These are phyloP conservation scores for Zaprionus tsacasi DNA, from an alignment of 1,140 invertebrate genomes.

Conservation along the genomic window DNA sequence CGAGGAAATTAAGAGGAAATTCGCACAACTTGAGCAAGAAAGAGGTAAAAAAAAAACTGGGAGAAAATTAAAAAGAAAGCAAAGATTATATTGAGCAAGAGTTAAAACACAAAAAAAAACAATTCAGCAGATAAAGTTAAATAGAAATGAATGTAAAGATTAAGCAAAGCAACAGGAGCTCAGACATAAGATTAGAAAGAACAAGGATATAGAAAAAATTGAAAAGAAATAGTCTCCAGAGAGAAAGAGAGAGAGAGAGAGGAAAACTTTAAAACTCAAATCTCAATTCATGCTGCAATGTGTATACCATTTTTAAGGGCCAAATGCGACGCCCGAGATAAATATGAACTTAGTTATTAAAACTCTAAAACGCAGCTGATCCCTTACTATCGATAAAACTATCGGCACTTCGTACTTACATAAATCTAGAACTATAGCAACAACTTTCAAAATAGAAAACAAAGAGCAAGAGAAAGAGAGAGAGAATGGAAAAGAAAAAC, in stretches of 20 bases:
- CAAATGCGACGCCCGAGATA: neutral
- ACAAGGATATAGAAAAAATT: too few relatives aligned
- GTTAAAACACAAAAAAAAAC: too few relatives aligned
- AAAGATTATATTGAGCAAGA: too few relatives aligned
- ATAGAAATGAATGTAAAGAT: too few relatives aligned
- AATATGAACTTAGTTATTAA: slow-evolving; percentile 39
- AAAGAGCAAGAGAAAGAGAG: neutral
- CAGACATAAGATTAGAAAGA: too few relatives aligned
- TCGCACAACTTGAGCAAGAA: neutral
- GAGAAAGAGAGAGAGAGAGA: too few relatives aligned
- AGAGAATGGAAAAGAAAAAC: slow-evolving; percentile 20
- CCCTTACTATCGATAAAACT: slow-evolving; percentile 12
- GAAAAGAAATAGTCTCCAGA: too few relatives aligned
- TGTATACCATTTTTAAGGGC: slow-evolving; percentile 13
- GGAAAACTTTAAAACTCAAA: neutral
- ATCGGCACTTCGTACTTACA: slow-evolving; percentile 6
- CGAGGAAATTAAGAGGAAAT: slow-evolving; percentile 19
- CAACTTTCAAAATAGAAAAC: neutral
- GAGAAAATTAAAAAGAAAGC: slow-evolving; percentile 8
- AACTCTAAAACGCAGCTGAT: slow-evolving; percentile 20
- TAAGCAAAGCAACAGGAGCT: too few relatives aligned
- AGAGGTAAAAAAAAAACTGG: neutral
- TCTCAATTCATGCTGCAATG: neutral
- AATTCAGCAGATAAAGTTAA: too few relatives aligned
- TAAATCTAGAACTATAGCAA: slow-evolving; percentile 21